Evolutionary conservation across 2,888 invertebrate species (phyloP).

Genomic region (Heliothis peltigera): DNA sequence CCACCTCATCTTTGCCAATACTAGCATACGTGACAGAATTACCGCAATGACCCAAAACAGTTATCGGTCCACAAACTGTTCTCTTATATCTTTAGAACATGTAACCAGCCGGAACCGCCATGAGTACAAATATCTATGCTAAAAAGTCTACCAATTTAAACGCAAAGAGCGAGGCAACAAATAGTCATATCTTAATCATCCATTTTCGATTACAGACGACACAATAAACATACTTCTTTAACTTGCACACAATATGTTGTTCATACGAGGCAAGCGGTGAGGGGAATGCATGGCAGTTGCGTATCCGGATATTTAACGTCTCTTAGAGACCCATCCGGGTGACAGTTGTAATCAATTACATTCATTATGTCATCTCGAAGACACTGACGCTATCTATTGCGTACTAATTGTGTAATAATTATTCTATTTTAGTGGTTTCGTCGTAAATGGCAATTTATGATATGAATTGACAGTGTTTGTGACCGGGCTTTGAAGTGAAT

Average conservation of each 20-base stretch:
- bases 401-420: slow-evolving; percentile 71
- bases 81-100: slow-evolving; percentile 71
- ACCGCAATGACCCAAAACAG: slow-evolving; percentile 56
- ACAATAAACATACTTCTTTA: too few relatives aligned
- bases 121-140: too few relatives aligned
- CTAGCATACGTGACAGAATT: slow-evolving; percentile 52
- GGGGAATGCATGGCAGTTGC: too few relatives aligned
- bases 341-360: slow-evolving; percentile 70
- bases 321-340: slow-evolving; percentile 40
- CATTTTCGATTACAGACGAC: too few relatives aligned
- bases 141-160: too few relatives aligned
- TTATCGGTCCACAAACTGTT: slow-evolving; percentile 74
- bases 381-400: slow-evolving; percentile 66
- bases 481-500: slow-evolving; percentile 25
- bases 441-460: slow-evolving; percentile 45
- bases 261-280: too few relatives aligned
- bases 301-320: too few relatives aligned
- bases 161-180: too few relatives aligned
- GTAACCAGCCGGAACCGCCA: too few relatives aligned
- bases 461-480: slow-evolving; percentile 41
- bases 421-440: slow-evolving; percentile 63
- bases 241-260: too few relatives aligned
- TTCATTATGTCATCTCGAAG: slow-evolving; percentile 70
- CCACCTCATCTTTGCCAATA: slow-evolving; percentile 7
- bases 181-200: too few relatives aligned